phyloP scores from a whole-genome alignment of 2,797 vertebrate genomes.

The Hippoglossus hippoglossus region DNA sequence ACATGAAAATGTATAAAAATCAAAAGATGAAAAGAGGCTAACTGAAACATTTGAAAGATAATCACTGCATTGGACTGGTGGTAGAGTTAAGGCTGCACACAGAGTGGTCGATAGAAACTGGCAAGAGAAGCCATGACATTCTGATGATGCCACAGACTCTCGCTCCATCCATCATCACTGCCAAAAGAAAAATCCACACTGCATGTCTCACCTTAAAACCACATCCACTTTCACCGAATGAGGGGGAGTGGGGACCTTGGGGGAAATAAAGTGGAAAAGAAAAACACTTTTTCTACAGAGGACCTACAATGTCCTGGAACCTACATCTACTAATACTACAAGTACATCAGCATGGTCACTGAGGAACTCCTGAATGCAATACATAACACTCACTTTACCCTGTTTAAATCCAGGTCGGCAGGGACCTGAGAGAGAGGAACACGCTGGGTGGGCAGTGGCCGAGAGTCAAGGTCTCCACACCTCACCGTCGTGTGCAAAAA shows the following conservation, averaged over 20 bases:
- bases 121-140: constrained; percentile 1
- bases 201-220: constrained; percentile 83
- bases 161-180: constrained; percentile 9
- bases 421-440: constrained; percentile 88
- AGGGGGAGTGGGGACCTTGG: constrained; percentile 12
- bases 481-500: constrained; percentile 75
- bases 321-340: constrained; percentile 88
- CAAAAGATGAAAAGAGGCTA: constrained; percentile 80
- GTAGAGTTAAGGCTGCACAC: constrained; percentile 43
- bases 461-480: constrained; percentile 62
- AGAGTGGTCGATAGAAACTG: constrained; percentile 7
- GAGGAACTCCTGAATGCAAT: constrained; percentile 88
- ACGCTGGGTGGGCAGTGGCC: constrained; percentile 69
- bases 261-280: constrained; percentile 52
- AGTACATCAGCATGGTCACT: constrained; percentile 89
- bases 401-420: constrained; percentile 91
- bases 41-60: constrained; percentile 52
- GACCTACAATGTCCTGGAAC: constrained; percentile 88
- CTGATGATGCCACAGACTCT: constrained; percentile 7
- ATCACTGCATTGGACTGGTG: constrained; percentile 42
- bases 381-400: constrained; percentile 96
- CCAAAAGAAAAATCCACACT: constrained; percentile 28
- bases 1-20: constrained; percentile 81
- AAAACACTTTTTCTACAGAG: constrained; percentile 81
- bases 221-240: constrained; percentile 58